Conservation (phyloP, 35 echinoderm and acorn worm genomes). For the Chiridota heheva region DNA sequence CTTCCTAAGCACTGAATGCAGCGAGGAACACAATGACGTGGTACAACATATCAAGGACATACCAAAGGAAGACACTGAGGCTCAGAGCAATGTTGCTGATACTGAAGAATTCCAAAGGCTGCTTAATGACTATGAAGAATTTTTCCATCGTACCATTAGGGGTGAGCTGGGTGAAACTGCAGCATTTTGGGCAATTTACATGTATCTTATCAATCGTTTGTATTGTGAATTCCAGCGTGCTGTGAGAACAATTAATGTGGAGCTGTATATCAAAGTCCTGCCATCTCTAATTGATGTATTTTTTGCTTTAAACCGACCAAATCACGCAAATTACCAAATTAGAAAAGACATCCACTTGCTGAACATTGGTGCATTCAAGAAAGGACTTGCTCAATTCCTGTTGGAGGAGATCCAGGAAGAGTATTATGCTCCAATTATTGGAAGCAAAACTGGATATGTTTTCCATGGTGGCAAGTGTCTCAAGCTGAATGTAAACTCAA, state of each 20-base stretch:
- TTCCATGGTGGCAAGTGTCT: no score
- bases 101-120: constrained; percentile 45
- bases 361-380: no score
- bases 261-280: constrained; percentile 47
- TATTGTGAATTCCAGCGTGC: constrained; percentile 58
- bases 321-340: no score
- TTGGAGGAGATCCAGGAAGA: no score
- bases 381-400: no score
- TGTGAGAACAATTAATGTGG: constrained; percentile 57
- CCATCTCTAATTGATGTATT: no score
- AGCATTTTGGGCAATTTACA: constrained; percentile 69
- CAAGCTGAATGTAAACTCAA: no score
- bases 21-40: constrained; percentile 21
- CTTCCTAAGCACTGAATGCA: constrained; percentile 24
- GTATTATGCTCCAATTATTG: no score
- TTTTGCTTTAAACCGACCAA: no score
- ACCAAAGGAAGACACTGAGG: neutral
- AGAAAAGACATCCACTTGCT: no score
- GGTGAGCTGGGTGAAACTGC: constrained; percentile 44
- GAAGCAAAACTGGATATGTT: no score
- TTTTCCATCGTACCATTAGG: constrained; percentile 52
- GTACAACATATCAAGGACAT: neutral
- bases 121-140: constrained; percentile 38
- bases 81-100: constrained; percentile 8
- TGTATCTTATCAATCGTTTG: constrained; percentile 72